Percentiles rank a stretch among this genome's conserved stretches.
Evolutionary conservation across 2,888 invertebrate genomes (phyloP).

Genomic region (Caenorhabditis sp.): DNA sequence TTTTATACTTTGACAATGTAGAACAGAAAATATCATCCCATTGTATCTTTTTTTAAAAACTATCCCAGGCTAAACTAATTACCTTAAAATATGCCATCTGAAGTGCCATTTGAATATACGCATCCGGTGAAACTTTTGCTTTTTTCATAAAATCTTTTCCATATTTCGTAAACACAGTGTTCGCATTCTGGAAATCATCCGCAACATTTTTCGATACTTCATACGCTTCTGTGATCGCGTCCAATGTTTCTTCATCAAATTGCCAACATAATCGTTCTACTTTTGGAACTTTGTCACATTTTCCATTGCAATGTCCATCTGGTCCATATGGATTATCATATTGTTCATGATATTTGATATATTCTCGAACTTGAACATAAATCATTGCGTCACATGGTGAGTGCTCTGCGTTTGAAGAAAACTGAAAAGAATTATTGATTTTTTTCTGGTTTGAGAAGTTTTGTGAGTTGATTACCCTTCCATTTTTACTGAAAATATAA

Average conservation of each 20-base stretch:
- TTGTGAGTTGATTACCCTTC: conserved; percentile 78
- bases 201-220: conserved; percentile 78
- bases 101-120: conserved; percentile 94
- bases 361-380: conserved; percentile 63
- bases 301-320: conserved; percentile 61
- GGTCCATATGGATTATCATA: conserved; percentile 51
- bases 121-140: conserved; percentile 91
- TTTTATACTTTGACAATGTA: too few relatives aligned
- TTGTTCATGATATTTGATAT: conserved; percentile 63
- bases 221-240: conserved; percentile 55
- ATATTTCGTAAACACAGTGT: conserved; percentile 84
- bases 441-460: not conserved
- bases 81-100: conserved; percentile 88
- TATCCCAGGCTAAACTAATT: too few relatives aligned
- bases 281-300: conserved; percentile 77
- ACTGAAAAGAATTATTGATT: conserved; percentile 29
- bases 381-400: conserved; percentile 64
- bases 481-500: conserved; percentile 82
- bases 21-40: too few relatives aligned
- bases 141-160: conserved; percentile 89
- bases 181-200: conserved; percentile 87
- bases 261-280: conserved; percentile 90
- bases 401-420: conserved; percentile 62
- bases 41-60: too few relatives aligned
- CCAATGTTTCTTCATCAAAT: conserved; percentile 60